phyloP scores from a whole-genome alignment of 2,888 invertebrate genomes.

The Tortrix viridana region DNA sequence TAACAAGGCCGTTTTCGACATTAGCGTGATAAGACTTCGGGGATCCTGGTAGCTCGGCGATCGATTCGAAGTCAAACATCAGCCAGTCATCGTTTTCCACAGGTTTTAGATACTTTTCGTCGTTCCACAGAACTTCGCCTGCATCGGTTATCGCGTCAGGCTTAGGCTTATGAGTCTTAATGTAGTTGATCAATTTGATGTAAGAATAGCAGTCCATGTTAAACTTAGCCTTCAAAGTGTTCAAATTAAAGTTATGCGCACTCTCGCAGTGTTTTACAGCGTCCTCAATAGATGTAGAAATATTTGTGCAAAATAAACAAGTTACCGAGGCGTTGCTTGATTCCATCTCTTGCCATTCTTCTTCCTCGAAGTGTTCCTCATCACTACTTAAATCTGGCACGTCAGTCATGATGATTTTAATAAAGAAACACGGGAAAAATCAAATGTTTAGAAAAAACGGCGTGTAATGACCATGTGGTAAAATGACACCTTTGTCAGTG shows the following conservation, averaged over 20 bases:
- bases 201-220: slow-evolving; percentile 93
- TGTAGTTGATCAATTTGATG: slow-evolving; percentile 92
- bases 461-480: slow-evolving; percentile 47
- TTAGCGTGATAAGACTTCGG: slow-evolving; percentile 83
- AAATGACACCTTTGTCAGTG: slow-evolving; percentile 31
- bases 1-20: slow-evolving; percentile 85
- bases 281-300: slow-evolving; percentile 84
- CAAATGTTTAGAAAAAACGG: slow-evolving; percentile 2
- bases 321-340: slow-evolving; percentile 66
- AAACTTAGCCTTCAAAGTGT: slow-evolving; percentile 86
- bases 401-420: slow-evolving; percentile 64
- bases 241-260: slow-evolving; percentile 87
- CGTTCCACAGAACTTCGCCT: slow-evolving; percentile 86
- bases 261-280: slow-evolving; percentile 87
- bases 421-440: slow-evolving; percentile 24
- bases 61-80: slow-evolving; percentile 89
- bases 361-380: slow-evolving; percentile 76
- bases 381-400: slow-evolving; percentile 80
- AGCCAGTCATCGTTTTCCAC: slow-evolving; percentile 91
- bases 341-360: slow-evolving; percentile 81
- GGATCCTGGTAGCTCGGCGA: slow-evolving; percentile 64
- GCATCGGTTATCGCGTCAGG: slow-evolving; percentile 83
- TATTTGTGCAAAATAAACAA: slow-evolving; percentile 90
- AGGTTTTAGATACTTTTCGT: slow-evolving; percentile 91
- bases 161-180: slow-evolving; percentile 86